Evolutionary conservation across 2,113 vertebrate genomes (phyloP).

Genomic region (Cyphomyrus discorhynchus): DNA sequence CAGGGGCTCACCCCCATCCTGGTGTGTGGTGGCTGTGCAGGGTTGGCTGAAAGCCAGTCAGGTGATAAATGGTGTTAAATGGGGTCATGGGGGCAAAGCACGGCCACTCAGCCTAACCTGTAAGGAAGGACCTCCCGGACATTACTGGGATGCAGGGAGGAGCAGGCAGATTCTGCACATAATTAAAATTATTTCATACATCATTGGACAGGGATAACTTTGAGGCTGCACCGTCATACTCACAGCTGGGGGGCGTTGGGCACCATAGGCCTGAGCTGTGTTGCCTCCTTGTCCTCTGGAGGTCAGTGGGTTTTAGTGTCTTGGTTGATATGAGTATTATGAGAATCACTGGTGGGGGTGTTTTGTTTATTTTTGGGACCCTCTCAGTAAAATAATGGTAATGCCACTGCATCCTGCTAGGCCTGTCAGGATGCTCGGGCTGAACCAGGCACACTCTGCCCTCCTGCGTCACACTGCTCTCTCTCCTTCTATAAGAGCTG

Average conservation of each 20-base stretch:
- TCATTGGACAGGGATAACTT: background rate
- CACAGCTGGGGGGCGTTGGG: conserved; percentile 16
- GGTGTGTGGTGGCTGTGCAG: background rate
- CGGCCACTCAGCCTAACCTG: background rate
- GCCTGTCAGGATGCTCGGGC: conserved; percentile 3
- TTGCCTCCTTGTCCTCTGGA: conserved; percentile 19
- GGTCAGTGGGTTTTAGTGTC: conserved; percentile 28
- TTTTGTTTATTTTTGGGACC: conserved; percentile 18
- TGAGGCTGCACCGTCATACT: background rate
- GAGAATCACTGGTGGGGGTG: background rate
- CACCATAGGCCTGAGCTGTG: conserved; percentile 18
- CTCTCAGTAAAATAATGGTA: conserved; percentile 26
- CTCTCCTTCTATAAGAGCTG: conserved; percentile 44
- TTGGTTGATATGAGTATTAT: conserved; percentile 31
- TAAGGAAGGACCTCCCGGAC: background rate
- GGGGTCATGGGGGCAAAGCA: background rate
- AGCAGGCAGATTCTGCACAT: background rate
- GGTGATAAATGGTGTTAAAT: background rate
- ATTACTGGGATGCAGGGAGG: background rate
- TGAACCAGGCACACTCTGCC: conserved; percentile 19
- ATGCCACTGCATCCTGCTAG: conserved; percentile 21
- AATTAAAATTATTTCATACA: background rate
- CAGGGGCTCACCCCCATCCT: background rate
- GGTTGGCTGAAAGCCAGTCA: background rate
- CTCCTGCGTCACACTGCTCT: conserved; percentile 29